phyloP scores from a whole-genome alignment of 2,113 vertebrate species.

The Alethe diademata region DNA sequence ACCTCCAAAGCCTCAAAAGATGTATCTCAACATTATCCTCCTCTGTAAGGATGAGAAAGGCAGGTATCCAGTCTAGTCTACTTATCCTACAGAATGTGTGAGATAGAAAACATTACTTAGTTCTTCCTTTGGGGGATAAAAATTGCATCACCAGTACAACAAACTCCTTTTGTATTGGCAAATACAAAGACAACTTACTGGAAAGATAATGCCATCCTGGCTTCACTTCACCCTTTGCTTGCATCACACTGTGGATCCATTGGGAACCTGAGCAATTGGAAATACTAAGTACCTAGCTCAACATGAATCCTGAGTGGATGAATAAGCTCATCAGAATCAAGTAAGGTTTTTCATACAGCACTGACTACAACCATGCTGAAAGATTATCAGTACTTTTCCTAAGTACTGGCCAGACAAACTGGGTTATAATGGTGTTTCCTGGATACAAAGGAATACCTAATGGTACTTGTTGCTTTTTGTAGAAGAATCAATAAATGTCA shows the following conservation, averaged over 20 bases:
- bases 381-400: background rate
- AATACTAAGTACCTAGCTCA: background rate
- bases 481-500: background rate
- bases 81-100: background rate
- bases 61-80: background rate
- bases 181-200: background rate
- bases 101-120: background rate
- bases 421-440: conserved; percentile 27
- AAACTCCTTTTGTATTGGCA: background rate
- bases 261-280: accelerated
- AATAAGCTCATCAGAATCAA: background rate
- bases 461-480: background rate
- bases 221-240: background rate
- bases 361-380: background rate
- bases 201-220: background rate
- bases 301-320: background rate
- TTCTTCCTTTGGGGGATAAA: background rate
- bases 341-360: background rate
- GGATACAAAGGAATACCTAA: conserved; percentile 1
- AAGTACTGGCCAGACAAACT: background rate
- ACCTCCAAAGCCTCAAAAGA: background rate
- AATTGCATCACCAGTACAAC: background rate
- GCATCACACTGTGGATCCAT: background rate
- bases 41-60: background rate
- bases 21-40: background rate